Conservation (phyloP, 2,113 vertebrate genomes). For the Protomyctophum bolini region DNA sequence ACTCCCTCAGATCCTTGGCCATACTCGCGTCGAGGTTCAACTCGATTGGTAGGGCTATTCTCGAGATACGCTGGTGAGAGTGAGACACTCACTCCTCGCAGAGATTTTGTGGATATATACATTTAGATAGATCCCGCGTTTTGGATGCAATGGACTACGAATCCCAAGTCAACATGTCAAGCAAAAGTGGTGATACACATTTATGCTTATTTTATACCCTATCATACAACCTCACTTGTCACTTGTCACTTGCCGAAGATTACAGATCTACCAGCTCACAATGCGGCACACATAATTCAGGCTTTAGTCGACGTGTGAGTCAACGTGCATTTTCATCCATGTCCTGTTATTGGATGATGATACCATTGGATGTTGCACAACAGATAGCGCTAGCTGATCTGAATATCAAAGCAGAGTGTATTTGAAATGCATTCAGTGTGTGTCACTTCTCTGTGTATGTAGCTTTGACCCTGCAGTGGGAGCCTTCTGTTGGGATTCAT, state of each 20-base stretch:
- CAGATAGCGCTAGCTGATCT: slow-evolving; percentile 49
- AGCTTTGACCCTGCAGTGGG: slow-evolving; percentile 61
- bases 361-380: slow-evolving; percentile 31
- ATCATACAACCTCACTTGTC: too few relatives aligned
- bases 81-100: too few relatives aligned
- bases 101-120: too few relatives aligned
- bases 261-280: too few relatives aligned
- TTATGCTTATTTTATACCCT: too few relatives aligned
- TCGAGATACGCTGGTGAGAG: too few relatives aligned
- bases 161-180: not conserved
- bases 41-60: too few relatives aligned
- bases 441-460: slow-evolving; percentile 55
- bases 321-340: slow-evolving; percentile 47
- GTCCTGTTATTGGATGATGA: slow-evolving; percentile 33
- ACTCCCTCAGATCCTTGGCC: too few relatives aligned
- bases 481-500: slow-evolving; percentile 61
- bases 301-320: slow-evolving; percentile 42
- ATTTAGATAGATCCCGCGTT: too few relatives aligned
- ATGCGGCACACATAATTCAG: not conserved
- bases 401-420: slow-evolving; percentile 67
- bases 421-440: slow-evolving; percentile 64
- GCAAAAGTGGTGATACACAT: not conserved
- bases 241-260: too few relatives aligned
- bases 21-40: too few relatives aligned
- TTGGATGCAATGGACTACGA: too few relatives aligned